A percentile compares a stretch with the other conserved stretches of the same genome.
Evolutionary conservation across 2,113 vertebrate genomes (phyloP).

Genomic region (Rana temporaria): DNA sequence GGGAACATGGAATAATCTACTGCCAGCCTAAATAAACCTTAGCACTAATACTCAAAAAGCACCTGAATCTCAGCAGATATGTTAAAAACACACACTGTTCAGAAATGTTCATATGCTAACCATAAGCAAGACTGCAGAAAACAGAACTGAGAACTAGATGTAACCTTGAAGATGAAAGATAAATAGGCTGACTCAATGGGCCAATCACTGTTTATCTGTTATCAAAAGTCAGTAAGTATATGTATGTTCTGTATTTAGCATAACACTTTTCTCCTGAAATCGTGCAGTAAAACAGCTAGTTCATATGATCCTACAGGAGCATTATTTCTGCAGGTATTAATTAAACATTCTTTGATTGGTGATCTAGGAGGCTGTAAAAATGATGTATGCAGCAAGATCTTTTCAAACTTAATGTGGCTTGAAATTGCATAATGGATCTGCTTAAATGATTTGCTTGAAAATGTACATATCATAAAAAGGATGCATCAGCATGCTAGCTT

Average conservation of each 20-base stretch:
- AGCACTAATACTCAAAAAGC: no score
- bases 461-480: constrained; percentile 63
- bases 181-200: constrained; percentile 1
- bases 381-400: constrained; percentile 63
- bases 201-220: constrained; percentile 34
- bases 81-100: neutral
- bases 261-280: neutral
- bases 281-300: neutral
- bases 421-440: constrained; percentile 65
- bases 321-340: constrained; percentile 57
- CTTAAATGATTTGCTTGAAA: constrained; percentile 67
- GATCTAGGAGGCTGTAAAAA: constrained; percentile 70
- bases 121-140: neutral
- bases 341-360: constrained; percentile 67
- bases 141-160: neutral
- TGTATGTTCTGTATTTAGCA: constrained; percentile 16
- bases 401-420: constrained; percentile 66
- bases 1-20: no score
- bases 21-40: no score
- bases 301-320: constrained; percentile 32
- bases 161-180: constrained; percentile 34
- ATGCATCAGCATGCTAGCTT: constrained; percentile 60
- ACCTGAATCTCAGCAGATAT: neutral
- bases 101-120: constrained; percentile 1
- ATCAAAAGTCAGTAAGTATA: constrained; percentile 31